Percentiles rank a stretch among this genome's conserved stretches.
Evolutionary conservation across 37 sponge, comb jelly and placozoan species (phyloP).

Genomic region (Cladorhizidae sp.): DNA sequence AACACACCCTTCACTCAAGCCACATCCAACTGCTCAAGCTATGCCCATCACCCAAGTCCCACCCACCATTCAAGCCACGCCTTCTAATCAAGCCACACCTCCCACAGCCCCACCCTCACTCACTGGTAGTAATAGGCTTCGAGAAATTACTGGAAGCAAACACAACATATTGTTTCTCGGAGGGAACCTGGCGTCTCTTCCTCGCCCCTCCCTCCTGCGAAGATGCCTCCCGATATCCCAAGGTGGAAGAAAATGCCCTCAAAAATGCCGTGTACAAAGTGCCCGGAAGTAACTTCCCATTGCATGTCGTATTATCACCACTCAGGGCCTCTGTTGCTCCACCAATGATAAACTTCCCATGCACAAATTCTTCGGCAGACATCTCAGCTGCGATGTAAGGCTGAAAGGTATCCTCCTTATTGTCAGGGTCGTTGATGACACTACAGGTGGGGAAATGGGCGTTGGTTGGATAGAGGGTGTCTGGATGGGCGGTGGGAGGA

Average conservation of each 20-base stretch:
- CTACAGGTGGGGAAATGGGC: neutral
- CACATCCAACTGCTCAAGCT: no score
- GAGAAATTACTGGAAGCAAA: slow-evolving; percentile 25
- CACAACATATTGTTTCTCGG: slow-evolving; percentile 10
- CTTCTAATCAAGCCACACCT: neutral
- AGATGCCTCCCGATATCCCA: neutral
- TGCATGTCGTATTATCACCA: neutral
- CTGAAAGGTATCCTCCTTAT: neutral
- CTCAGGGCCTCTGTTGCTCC: neutral
- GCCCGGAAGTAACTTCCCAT: neutral
- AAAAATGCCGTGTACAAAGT: slow-evolving; percentile 16
- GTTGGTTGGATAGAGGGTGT: slow-evolving; percentile 10
- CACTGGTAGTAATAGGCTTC: neutral
- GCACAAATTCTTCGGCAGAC: neutral
- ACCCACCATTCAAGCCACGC: no score
- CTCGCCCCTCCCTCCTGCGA: neutral
- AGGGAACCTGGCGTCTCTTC: neutral
- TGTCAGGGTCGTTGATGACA: neutral
- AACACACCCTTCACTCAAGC: no score
- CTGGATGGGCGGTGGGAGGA: slow-evolving; percentile 8
- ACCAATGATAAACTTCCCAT: neutral
- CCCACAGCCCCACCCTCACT: slow-evolving; percentile 16
- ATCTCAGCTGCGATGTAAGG: slow-evolving; percentile 35
- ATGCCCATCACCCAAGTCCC: no score
- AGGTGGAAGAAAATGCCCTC: slow-evolving; percentile 31